Evolutionary conservation across 2,113 vertebrate genomes (phyloP).

Genomic region (Condylura cristata): DNA sequence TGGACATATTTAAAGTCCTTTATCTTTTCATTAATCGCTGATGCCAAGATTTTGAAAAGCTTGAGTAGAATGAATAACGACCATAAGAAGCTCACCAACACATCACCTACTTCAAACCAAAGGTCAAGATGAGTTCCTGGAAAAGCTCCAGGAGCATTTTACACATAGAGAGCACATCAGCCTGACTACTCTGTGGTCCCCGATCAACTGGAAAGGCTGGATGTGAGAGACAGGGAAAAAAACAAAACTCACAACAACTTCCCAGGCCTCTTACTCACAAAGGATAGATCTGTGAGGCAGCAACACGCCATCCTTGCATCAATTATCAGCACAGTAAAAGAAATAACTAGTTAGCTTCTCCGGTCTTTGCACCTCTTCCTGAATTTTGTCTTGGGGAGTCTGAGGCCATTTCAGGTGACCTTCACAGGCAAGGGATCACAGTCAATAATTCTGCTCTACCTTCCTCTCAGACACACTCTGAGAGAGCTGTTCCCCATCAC

Average conservation of each 20-base stretch:
- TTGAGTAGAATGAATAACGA: background rate
- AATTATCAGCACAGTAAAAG: background rate
- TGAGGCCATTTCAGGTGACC: background rate
- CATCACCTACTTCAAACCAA: background rate
- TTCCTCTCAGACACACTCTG: background rate
- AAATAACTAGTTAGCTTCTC: background rate
- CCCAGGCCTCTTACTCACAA: background rate
- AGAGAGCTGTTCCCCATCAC: background rate
- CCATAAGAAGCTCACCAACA: background rate
- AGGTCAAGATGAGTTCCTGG: background rate
- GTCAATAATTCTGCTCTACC: background rate
- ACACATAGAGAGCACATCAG: background rate
- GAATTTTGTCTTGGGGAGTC: background rate
- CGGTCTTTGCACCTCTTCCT: background rate
- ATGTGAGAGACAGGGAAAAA: background rate
- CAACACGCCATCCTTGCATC: background rate
- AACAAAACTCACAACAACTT: background rate
- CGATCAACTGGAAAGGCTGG: background rate
- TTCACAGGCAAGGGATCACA: background rate
- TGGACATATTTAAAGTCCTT: background rate
- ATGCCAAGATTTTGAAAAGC: background rate
- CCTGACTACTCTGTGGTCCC: background rate
- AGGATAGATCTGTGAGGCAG: background rate
- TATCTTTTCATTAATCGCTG: background rate
- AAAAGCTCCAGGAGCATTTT: background rate